phyloP scores from a whole-genome alignment of 92 coral and sea anemone genomes.

The Porites rus region DNA sequence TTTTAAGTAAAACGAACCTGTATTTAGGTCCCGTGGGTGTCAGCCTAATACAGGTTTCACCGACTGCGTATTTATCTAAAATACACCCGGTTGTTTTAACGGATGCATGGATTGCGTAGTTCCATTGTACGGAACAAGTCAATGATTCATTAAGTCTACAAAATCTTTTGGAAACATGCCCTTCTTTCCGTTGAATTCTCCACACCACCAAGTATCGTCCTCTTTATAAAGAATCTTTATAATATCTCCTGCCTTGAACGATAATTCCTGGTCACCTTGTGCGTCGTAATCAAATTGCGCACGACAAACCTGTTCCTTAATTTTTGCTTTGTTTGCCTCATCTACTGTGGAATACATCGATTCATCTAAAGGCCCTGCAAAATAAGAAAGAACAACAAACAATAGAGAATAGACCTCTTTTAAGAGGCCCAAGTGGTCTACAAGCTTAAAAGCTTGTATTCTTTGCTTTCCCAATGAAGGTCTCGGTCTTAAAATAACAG shows the following conservation, averaged over 20 bases:
- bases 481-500: too few species aligned
- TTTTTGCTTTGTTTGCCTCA: slow-evolving; percentile 36
- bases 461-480: too few species aligned
- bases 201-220: slow-evolving; percentile 92
- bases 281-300: slow-evolving; percentile 86
- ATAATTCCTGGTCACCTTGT: slow-evolving; percentile 88
- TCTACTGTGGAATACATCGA: slow-evolving; percentile 73
- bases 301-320: slow-evolving; percentile 59
- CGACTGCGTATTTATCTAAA: not conserved
- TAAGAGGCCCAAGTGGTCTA: too few species aligned
- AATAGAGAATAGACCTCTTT: too few species aligned
- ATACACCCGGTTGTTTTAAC: not conserved
- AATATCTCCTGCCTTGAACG: slow-evolving; percentile 84
- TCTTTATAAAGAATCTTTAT: slow-evolving; percentile 71
- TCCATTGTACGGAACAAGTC: not conserved
- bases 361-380: slow-evolving; percentile 42
- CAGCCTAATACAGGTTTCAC: too few species aligned
- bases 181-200: slow-evolving; percentile 75
- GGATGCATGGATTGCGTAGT: not conserved
- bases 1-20: too few species aligned
- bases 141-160: slow-evolving; percentile 35
- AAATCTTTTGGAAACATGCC: slow-evolving; percentile 95
- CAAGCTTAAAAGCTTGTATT: too few species aligned
- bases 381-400: not conserved
- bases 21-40: too few species aligned